Evolutionary conservation across 2,113 vertebrate genomes (phyloP).

Genomic region (Cryptomyrus ogoouensis): DNA sequence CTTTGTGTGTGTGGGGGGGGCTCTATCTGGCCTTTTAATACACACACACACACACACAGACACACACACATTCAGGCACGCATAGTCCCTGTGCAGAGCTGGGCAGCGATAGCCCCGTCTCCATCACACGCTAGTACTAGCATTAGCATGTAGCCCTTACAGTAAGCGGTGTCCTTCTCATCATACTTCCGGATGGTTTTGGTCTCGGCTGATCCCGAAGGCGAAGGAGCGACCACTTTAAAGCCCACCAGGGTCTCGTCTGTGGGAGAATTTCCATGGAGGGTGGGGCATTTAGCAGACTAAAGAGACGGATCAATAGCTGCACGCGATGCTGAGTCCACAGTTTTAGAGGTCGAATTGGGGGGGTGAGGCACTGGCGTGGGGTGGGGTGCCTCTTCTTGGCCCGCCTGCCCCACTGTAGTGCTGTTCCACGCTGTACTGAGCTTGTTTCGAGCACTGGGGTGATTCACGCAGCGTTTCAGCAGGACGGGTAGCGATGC

Average conservation of each 20-base stretch:
- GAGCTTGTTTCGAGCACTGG: constrained; percentile 30
- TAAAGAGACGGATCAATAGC: constrained; percentile 4
- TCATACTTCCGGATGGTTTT: neutral
- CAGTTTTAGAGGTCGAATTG: neutral
- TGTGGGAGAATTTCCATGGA: neutral
- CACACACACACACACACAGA: neutral
- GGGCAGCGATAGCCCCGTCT: neutral
- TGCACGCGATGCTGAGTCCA: neutral
- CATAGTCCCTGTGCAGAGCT: neutral
- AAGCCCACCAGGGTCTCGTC: neutral
- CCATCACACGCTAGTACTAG: neutral
- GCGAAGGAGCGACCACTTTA: neutral
- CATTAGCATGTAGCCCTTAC: neutral
- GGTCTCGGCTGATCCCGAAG: neutral
- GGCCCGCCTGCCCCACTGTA: neutral
- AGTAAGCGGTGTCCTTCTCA: neutral
- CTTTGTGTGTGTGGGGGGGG: neutral
- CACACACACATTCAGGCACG: neutral
- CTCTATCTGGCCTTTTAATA: neutral
- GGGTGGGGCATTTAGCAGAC: neutral
- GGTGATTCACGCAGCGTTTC: constrained; percentile 56
- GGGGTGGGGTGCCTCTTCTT: neutral
- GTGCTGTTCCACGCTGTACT: neutral
- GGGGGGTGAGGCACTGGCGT: neutral
- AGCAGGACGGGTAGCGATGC: constrained; percentile 66